Evolutionary conservation across 1,140 invertebrate species (phyloP), one percentile per base, ranked within the genome.

Genomic region (Phocides pigmalion): DNA sequence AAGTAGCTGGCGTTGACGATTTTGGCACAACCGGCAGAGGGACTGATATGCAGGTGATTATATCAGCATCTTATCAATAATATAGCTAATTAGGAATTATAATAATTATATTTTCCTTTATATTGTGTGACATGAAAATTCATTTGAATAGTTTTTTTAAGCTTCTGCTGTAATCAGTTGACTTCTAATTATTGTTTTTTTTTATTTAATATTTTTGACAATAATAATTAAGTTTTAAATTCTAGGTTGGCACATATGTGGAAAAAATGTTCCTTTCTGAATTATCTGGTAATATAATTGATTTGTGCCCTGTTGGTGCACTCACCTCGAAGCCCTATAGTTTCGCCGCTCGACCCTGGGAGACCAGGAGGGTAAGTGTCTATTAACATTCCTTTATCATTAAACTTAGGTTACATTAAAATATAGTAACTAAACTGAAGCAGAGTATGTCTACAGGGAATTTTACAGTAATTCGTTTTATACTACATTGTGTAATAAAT

Each of bases 281-380:
- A 92, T 91, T 99, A n/a, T 99, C 98, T 50, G 99, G 99, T 35
- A 99, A 99, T 87, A 95, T 99, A 16, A 99, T 99, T 75, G 99
- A 99, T 93, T 93, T 99, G 46, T 99, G 99, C 89, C 99, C 99
- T 32, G 99, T 99, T 20, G 99, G 99, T 59, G 99, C 99, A 4
- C 91, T 99, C 3, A 99, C 99, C 11, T 97, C 97, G 62, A 99
- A 99, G 88, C 99, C 98, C 0, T 99, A 99, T 81, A 96, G 97
- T 79, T 96, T 97, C 87, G 93, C 92, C 68, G 93, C 94, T 12
- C 84, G 94, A 53, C 93, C 94, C 0, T 94, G 94, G 94, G 94
- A 95, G 81, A 81, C 93, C 2, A 82, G 93, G 49, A 94, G 93
- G 83, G 50, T 53, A 53, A 39, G 50, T 28, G 14, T 16, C 0